phyloP scores from a whole-genome alignment of 2,888 invertebrate species.

The Eristalis arbustorum region DNA sequence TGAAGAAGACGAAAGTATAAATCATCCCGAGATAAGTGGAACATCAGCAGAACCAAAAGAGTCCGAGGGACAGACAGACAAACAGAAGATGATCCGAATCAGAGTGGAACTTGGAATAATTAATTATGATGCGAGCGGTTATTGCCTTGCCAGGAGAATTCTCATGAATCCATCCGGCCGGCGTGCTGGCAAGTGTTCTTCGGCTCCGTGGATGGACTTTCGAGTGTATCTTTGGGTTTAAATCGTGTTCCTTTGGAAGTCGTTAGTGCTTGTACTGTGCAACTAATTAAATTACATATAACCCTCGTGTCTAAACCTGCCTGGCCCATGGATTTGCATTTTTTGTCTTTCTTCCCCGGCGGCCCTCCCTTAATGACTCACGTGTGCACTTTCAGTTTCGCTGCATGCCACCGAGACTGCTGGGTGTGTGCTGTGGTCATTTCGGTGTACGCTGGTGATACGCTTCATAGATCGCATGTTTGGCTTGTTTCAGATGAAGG shows the following conservation, averaged over 20 bases:
- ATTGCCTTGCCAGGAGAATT: constrained; percentile 24
- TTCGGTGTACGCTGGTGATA: neutral
- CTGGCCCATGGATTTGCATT: constrained; percentile 38
- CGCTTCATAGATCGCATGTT: constrained; percentile 16
- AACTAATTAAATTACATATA: constrained; percentile 64
- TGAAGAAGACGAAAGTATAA: constrained; percentile 48
- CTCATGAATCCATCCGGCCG: constrained; percentile 12
- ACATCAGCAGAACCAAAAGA: constrained; percentile 5
- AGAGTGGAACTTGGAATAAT: constrained; percentile 49
- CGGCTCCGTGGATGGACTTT: constrained; percentile 46
- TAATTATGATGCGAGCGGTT: constrained; percentile 56
- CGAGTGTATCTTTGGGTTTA: constrained; percentile 28
- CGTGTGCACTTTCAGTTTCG: constrained; percentile 54
- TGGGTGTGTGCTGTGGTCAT: constrained; percentile 3
- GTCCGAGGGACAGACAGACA: neutral
- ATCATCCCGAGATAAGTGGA: constrained; percentile 57
- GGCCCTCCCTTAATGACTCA: constrained; percentile 6
- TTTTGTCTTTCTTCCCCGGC: neutral
- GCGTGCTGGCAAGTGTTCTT: neutral
- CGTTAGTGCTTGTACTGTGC: constrained; percentile 24
- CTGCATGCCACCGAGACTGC: too few species aligned
- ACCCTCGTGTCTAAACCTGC: neutral
- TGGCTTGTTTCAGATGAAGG: constrained; percentile 17
- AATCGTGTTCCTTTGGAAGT: constrained; percentile 37
- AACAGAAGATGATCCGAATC: constrained; percentile 23